Evolutionary conservation across 1,140 invertebrate genomes (phyloP), one percentile per base, ranked within the genome.

Genomic region (Hyles euphorbiae): DNA sequence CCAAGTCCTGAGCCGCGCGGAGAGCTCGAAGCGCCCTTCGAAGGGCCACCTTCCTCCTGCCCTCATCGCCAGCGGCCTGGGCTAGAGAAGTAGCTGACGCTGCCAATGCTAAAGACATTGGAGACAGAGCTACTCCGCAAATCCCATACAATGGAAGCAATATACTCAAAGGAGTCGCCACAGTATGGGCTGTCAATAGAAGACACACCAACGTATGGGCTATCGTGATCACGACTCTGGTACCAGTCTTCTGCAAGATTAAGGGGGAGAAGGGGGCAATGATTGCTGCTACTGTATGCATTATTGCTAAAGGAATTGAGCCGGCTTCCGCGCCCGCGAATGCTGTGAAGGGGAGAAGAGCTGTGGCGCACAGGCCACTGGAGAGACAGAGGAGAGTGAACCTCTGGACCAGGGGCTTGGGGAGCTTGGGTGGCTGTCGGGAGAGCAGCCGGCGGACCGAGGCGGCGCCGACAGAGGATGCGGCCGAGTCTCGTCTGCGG

Each of bases 391-490:
- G 67, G 62, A 89, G 55, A 4, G 81, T 89, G 45, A 90, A 87
- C 3, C 89, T 67, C 43, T 89, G 75, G 11, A 92, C 92, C 0
- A 93, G 89, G 0, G 91, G 90, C 60, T 78, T 75, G 33, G 81
- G 83, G 47, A 86, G 70, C 63, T 78, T 76, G 51, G 78, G 81
- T 0, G 82, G 76, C 50, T 77, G 70, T 56, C 81, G 59, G 8
- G 80, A 68, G n/a, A 94, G 91, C 0, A 94, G 81, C 0, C 92
- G 86, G 5, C 92, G 89, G 0, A 94, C 93, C 1, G 93, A 94
- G 0, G 92, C 93, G 0, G 93, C 92, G 0, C 93, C 93, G 6
- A 93, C 92, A 3, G 93, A 93, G 3, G 92, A 94, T 4, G 91
- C 91, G 69, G 92, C 90, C 2, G 93, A 94, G 51, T 94, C 93